Evolutionary conservation across 2,113 vertebrate species (phyloP).

Genomic region (Hucho hucho): DNA sequence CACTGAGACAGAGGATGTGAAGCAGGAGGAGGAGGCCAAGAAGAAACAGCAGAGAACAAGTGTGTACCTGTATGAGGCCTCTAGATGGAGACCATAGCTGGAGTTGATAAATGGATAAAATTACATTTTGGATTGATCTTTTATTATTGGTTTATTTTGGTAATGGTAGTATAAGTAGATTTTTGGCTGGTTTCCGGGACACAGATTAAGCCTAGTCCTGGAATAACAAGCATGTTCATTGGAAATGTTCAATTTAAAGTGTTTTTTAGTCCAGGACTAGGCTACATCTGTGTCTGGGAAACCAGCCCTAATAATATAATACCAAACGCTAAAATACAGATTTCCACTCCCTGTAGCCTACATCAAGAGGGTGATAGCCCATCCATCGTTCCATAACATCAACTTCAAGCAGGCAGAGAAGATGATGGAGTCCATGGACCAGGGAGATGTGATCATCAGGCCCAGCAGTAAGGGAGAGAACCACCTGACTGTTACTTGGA

Average conservation of each 20-base stretch:
- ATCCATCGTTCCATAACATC: slow-evolving; percentile 91
- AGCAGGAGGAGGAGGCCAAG: slow-evolving; percentile 84
- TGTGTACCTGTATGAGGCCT: slow-evolving; percentile 67
- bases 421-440: slow-evolving; percentile 93
- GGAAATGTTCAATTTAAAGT: too few species aligned
- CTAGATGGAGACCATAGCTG: too few species aligned
- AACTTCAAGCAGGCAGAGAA: slow-evolving; percentile 93
- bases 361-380: slow-evolving; percentile 88
- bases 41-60: slow-evolving; percentile 87
- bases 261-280: too few species aligned
- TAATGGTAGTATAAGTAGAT: not conserved
- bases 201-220: not conserved
- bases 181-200: not conserved
- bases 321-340: not conserved
- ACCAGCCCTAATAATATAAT: too few species aligned
- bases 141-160: not conserved
- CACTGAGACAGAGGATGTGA: slow-evolving; percentile 82
- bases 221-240: not conserved
- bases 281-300: too few species aligned
- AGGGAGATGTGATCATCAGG: slow-evolving; percentile 87
- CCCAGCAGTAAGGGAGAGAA: slow-evolving; percentile 90
- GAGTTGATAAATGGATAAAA: too few species aligned
- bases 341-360: slow-evolving; percentile 69
- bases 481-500: slow-evolving; percentile 89
- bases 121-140: not conserved